Evolutionary conservation across 2,113 vertebrate genomes (phyloP), one percentile per base, ranked within the genome.

Genomic region (Rattus rattus): DNA sequence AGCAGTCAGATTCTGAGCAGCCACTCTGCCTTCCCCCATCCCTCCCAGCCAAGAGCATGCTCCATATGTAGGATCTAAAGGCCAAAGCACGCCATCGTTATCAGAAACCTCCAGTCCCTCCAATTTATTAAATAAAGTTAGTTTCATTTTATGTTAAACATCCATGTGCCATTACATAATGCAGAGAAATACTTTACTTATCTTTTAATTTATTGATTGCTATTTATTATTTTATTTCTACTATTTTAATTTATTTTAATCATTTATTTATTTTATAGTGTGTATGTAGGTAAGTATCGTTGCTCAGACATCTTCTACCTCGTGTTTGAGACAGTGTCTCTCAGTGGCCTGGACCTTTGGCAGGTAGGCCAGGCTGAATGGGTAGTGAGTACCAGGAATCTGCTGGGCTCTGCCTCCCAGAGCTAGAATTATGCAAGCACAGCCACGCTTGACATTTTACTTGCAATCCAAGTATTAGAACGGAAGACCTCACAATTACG

Each of bases 131-230:
- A 88, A 63, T 76, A 92, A 88, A 85, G 6, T 54, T 73, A 73
- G 26, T 70, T 96, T 77, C 22, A n/a, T 43, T 90, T 73, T 65
- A 26, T 73, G 81, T 94, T 94, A 49, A 72, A 56, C 47, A 73
- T 61, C 30, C 30, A 91, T 2, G 6, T 59, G 63, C 56, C 67
- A n/a, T 63, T 47, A 86, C 49, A n/a, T 19, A 88, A 24, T 69
- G 14, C 77, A 49, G 7, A 81, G 47, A 76, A 92, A 67, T 43
- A 17, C 70, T 94, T 61, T 49, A 20, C 33, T 26, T 84, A 63
- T 28, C 20, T 56, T 90, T 65, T n/a, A 33, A 67, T 67, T 49
- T 65, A 67, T 47, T 67, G 61, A 39, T 84, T 47, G 67, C 36
- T 12, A 11, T 69, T 69, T 47, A 65, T 65, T 39, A 61, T 61